Base-by-base conservation (phyloP, 2,797 vertebrate genomes). In the Anabas testudineus region DNA sequence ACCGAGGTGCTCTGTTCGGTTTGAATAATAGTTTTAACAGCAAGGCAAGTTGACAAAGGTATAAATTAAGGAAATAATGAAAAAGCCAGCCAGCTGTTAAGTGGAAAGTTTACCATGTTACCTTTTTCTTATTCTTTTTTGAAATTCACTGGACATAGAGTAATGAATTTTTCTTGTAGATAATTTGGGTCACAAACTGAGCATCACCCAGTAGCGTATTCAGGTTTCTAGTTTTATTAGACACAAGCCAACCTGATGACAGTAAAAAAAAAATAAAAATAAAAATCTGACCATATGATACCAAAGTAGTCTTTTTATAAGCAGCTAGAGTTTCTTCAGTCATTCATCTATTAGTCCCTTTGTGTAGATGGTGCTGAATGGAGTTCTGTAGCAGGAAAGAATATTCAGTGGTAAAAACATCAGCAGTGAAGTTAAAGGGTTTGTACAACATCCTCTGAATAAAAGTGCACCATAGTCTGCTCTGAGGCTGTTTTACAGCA, bases 21-120 rank as follows among this genome's bases (percentile, higher is more conserved):
- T 42, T 75, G 59, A 66, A 72, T 52, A 55, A 49, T 48, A 67
- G 8, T 64, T 72, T 71, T 52, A 59, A 71, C 12, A 16, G 45
- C 41, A 64, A 21, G n/a, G 41, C 26, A 34, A 67, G 56, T 45
- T 78, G 55, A 69, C 14, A 12, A 52, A 53, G 67, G 32, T 42
- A 70, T 63, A 43, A 66, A 47, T 67, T 51, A 45, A 58, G 9
- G 30, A 64, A 73, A 41, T 77, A 18, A 73, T 65, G 24, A 49
- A 74, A 71, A 80, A 56, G 34, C 4, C 52, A 54, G 51, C 43
- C 30, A 47, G 28, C 32, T 45, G 55, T 65, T 61, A 36, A 45
- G 19, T 34, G 4, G 18, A 67, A 70, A 52, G 21, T 53, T 9
- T 30, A 32, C 16, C 26, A 34, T 14, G n/a, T 41, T 28, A 58